Conservation (phyloP, 1,140 invertebrate genomes). For the Rhyzopertha dominica region DNA sequence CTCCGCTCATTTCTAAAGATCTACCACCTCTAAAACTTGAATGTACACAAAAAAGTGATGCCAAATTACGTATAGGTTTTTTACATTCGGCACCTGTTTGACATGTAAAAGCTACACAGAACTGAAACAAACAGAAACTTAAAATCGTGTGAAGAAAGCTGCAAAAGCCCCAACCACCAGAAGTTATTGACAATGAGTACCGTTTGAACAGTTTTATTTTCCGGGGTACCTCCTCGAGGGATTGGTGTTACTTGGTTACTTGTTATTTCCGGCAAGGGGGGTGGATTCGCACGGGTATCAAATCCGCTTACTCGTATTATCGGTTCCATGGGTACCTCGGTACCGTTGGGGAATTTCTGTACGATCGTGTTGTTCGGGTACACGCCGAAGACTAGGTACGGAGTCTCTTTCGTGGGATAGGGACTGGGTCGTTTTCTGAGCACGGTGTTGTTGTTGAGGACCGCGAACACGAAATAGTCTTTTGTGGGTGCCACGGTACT, state of each 20-base stretch:
- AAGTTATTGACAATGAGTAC: slow-evolving; percentile 43
- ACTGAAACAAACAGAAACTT: too few relatives aligned
- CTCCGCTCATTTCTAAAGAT: too few relatives aligned
- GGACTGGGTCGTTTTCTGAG: slow-evolving; percentile 65
- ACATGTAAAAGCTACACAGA: too few relatives aligned
- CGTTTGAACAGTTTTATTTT: slow-evolving; percentile 35
- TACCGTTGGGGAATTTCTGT: slow-evolving; percentile 68
- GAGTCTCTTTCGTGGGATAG: slow-evolving; percentile 60
- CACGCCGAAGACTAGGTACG: slow-evolving; percentile 65
- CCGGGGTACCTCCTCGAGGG: slow-evolving; percentile 22
- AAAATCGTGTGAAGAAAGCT: slow-evolving; percentile 24
- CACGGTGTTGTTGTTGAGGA: slow-evolving; percentile 68
- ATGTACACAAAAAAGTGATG: too few relatives aligned
- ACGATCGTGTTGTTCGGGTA: slow-evolving; percentile 68
- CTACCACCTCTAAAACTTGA: too few relatives aligned
- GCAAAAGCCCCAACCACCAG: slow-evolving; percentile 24
- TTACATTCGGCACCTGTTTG: too few relatives aligned
- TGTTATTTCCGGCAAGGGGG: slow-evolving; percentile 42
- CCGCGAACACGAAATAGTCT: slow-evolving; percentile 67
- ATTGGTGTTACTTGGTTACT: slow-evolving; percentile 45
- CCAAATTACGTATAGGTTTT: too few relatives aligned
- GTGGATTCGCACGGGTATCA: slow-evolving; percentile 43
- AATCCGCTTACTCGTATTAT: slow-evolving; percentile 46
- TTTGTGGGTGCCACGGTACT: slow-evolving; percentile 39
- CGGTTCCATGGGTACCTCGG: slow-evolving; percentile 59